A percentile compares a stretch with the other conserved stretches of the same genome.
These are phyloP conservation scores for Sinocyclocheilus anshuiensis DNA, from an alignment of 2,113 vertebrate species.

Conservation along the genomic window DNA sequence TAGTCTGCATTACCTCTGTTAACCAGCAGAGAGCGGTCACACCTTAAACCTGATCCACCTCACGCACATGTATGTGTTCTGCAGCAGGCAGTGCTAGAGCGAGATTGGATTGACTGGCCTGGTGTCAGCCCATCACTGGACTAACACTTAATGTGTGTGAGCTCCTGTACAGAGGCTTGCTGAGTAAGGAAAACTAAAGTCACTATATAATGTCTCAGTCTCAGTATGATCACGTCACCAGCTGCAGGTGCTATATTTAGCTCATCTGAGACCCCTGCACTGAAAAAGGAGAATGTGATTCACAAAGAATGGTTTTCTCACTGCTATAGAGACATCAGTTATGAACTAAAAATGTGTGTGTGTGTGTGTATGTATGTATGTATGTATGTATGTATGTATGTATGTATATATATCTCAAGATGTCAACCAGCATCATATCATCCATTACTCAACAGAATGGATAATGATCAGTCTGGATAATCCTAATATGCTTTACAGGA, in stretches of 20 bases:
- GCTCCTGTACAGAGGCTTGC: neutral
- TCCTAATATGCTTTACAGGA: neutral
- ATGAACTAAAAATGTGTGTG: too few relatives aligned
- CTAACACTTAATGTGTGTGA: neutral
- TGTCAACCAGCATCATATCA: neutral
- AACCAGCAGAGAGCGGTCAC: slow-evolving; percentile 30
- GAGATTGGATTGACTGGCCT: neutral
- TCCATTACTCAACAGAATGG: neutral
- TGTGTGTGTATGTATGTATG: too few relatives aligned
- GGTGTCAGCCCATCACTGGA: slow-evolving; percentile 11
- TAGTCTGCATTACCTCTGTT: neutral
- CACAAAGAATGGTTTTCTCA: neutral
- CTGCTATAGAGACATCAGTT: neutral
- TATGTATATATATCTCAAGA: neutral
- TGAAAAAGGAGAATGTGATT: slow-evolving; percentile 19
- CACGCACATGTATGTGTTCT: neutral
- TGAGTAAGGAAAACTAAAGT: slow-evolving; percentile 33
- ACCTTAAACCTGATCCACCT: neutral
- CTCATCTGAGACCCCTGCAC: slow-evolving; percentile 42
- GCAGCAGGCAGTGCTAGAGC: neutral
- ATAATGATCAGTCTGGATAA: neutral
- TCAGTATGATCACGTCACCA: slow-evolving; percentile 58
- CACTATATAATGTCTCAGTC: slow-evolving; percentile 39
- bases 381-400: too few relatives aligned
- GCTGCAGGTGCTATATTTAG: slow-evolving; percentile 74